Base-by-base conservation (phyloP, 2,888 invertebrate species). In the Apocheima hispidaria region DNA sequence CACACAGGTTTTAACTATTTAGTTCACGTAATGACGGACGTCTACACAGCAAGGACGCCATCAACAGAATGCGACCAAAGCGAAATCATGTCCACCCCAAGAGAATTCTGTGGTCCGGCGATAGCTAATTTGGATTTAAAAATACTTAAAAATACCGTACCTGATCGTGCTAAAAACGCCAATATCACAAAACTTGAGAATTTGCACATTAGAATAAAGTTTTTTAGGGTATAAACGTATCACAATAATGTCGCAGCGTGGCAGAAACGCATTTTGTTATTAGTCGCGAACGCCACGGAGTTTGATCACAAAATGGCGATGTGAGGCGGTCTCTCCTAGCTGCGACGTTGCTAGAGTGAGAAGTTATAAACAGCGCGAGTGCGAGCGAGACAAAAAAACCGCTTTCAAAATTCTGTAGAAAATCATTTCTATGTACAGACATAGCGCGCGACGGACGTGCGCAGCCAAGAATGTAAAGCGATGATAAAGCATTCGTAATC, bases 241-340 rank as follows among this genome's bases (percentile, higher is more conserved):
- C 63, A 69, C 64, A 59, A 51, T 59, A 56, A 30, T 44, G 10
- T 51, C 53, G 55, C 55, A 64, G 52, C 67, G 65, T 71, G 68
- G 69, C 69, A 66, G 52, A 68, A 61, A 56, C 69, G 62, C 70
- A 71, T 71, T 69, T 65, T 41, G 33, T 26, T 28, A 12, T 49
- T 68, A 77, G 78, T 70, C 71, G 69, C 56, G 71, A 62, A 68
- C 78, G 67, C 75, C 70, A 69, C 73, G 77, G 74, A 70, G 78
- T 74, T 69, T 70, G 50, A 70, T 74, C 71, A 77, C 70, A 70
- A 70, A 70, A 70, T 70, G 70, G 70, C 70, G 69, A 18, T 63
- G 52, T 35, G 40, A 35, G 46, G 21, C 44, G n/a, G n/a, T 54
- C 46, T 36, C 50, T 33, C 55, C 60, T 46, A 18, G 51, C 26